These are phyloP conservation scores for Formicarius rufipectus DNA, from an alignment of 2,113 vertebrate species.

Conservation along the genomic window DNA sequence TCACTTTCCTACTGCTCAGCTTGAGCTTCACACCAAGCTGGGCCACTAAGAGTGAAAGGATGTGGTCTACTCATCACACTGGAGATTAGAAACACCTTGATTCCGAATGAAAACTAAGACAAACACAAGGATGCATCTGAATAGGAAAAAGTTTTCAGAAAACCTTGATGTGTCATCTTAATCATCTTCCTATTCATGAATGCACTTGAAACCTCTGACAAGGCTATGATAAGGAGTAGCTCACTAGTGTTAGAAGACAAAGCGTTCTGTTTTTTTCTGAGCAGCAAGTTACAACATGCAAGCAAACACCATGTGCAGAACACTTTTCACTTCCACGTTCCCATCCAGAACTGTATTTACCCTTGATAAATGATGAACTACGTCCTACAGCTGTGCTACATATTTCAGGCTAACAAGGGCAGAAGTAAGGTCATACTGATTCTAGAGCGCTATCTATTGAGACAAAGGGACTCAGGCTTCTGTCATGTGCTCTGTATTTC, in stretches of 20 bases:
- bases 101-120: slow-evolving; percentile 20
- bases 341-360: slow-evolving; percentile 33
- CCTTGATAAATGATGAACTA: slow-evolving; percentile 46
- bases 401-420: slow-evolving; percentile 41
- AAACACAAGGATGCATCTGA: neutral
- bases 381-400: slow-evolving; percentile 38
- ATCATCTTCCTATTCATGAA: slow-evolving; percentile 25
- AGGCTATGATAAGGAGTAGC: slow-evolving; percentile 7
- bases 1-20: neutral
- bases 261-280: slow-evolving; percentile 5
- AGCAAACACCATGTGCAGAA: neutral
- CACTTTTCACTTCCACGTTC: slow-evolving; percentile 24
- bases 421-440: slow-evolving; percentile 7
- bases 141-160: neutral
- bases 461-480: neutral
- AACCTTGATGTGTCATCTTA: slow-evolving; percentile 49
- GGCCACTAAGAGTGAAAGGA: neutral
- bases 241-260: slow-evolving; percentile 42
- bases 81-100: neutral
- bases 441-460: neutral
- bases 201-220: slow-evolving; percentile 12
- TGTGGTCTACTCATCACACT: neutral
- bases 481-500: neutral
- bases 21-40: neutral
- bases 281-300: slow-evolving; percentile 34